Evolutionary conservation across 2,797 vertebrate genomes (phyloP).

Genomic region (Calcarius lapponicus): DNA sequence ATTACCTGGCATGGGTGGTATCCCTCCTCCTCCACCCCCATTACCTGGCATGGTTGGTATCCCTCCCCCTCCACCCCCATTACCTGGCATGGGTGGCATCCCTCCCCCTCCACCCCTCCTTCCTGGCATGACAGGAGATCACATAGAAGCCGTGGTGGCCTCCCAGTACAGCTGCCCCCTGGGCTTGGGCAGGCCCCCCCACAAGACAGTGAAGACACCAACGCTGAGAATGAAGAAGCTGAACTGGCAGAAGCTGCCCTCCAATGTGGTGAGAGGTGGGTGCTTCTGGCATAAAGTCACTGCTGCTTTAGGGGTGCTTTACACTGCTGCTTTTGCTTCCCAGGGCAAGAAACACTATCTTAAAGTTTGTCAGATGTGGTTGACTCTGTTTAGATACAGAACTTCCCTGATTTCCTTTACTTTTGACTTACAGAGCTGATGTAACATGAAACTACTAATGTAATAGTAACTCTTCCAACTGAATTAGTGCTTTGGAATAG

Average conservation of each 20-base stretch:
- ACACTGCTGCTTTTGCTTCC: not conserved
- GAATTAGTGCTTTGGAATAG: not conserved
- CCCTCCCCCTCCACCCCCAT: not conserved
- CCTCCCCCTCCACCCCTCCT: conserved; percentile 39
- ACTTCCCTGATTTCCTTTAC: not conserved
- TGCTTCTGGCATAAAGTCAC: not conserved
- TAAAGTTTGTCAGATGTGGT: not conserved
- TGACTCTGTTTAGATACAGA: not conserved
- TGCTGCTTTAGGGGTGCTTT: not conserved
- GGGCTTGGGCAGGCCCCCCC: conserved; percentile 57
- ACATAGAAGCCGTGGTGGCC: conserved; percentile 75
- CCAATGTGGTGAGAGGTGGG: conserved; percentile 84
- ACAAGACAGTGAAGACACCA: conserved; percentile 78
- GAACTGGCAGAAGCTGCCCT: conserved; percentile 96
- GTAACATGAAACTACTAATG: not conserved
- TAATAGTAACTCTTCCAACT: not conserved
- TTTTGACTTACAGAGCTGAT: not conserved
- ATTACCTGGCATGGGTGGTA: not conserved
- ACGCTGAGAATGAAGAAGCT: conserved; percentile 96
- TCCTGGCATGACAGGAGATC: conserved; percentile 23
- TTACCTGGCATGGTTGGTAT: not conserved
- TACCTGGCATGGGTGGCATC: not conserved
- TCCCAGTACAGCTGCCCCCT: conserved; percentile 75
- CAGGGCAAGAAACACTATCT: not conserved
- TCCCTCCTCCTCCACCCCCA: not conserved